A percentile compares a stretch with the other conserved stretches of the same genome.
phyloP scores from a whole-genome alignment of 2,888 invertebrate genomes.

The Sphecodes monilicornis region DNA sequence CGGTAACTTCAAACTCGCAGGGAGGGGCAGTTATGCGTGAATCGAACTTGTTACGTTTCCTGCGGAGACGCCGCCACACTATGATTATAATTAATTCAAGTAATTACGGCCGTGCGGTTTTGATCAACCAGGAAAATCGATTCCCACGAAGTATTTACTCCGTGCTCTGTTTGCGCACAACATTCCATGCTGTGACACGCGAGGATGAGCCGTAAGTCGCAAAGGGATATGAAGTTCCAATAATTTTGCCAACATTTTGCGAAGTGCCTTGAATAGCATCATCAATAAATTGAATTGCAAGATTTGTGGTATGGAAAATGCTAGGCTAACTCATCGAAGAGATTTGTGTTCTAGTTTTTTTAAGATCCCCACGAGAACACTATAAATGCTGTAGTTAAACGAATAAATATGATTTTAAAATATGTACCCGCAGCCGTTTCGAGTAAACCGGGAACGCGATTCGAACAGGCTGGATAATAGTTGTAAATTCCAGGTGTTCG shows the following conservation, averaged over 20 bases:
- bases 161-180: neutral
- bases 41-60: conserved; percentile 60
- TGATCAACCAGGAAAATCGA: conserved; percentile 17
- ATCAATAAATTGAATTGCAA: no score
- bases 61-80: neutral
- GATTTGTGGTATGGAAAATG: no score
- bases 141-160: neutral
- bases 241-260: no score
- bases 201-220: no score
- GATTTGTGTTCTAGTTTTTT: no score
- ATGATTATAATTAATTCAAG: conserved; percentile 57
- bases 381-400: no score
- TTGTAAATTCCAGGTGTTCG: neutral
- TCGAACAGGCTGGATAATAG: neutral
- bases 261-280: no score
- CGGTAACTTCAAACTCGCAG: conserved; percentile 57
- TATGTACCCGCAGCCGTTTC: neutral
- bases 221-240: no score
- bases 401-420: neutral
- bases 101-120: conserved; percentile 43
- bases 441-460: neutral
- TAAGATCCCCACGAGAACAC: no score
- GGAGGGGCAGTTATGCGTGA: conserved; percentile 46
- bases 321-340: no score
- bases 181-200: no score